phyloP scores from a whole-genome alignment of 2,113 vertebrate species.

The Phoenicopterus ruber region DNA sequence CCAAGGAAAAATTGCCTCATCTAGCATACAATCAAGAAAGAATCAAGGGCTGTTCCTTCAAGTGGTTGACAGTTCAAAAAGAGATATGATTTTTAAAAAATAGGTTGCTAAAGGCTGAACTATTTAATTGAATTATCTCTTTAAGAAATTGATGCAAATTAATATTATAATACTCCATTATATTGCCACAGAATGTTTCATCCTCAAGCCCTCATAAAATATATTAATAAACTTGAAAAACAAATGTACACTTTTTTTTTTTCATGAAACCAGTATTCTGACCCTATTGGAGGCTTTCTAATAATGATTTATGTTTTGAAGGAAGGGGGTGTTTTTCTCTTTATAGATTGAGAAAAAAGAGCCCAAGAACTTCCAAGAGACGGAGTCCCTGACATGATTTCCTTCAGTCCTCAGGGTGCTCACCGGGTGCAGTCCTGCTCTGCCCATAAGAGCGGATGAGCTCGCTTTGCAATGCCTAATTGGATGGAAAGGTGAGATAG shows the following conservation, averaged over 20 bases:
- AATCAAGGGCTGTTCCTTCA: slow-evolving; percentile 58
- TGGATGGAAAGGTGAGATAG: neutral
- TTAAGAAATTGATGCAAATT: slow-evolving; percentile 49
- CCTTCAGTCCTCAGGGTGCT: neutral
- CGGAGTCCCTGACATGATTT: neutral
- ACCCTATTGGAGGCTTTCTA: neutral
- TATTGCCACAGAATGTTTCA: neutral
- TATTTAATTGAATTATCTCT: slow-evolving; percentile 46
- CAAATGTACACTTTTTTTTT: neutral
- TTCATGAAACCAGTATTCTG: neutral
- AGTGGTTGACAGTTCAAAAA: slow-evolving; percentile 53
- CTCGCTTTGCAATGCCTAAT: neutral
- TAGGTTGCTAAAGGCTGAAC: slow-evolving; percentile 45
- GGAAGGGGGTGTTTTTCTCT: neutral
- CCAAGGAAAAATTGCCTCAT: slow-evolving; percentile 63
- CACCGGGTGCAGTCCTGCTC: neutral
- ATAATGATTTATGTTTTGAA: neutral
- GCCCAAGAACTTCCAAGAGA: neutral
- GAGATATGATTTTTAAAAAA: neutral
- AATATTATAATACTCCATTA: slow-evolving; percentile 23
- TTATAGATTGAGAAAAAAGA: neutral
- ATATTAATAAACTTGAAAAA: neutral
- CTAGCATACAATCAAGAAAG: slow-evolving; percentile 38
- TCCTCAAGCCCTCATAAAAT: neutral
- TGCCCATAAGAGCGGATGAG: neutral